These are phyloP conservation scores for Corynorhinus townsendii DNA, from an alignment of 2,113 vertebrate genomes.

Conservation along the genomic window DNA sequence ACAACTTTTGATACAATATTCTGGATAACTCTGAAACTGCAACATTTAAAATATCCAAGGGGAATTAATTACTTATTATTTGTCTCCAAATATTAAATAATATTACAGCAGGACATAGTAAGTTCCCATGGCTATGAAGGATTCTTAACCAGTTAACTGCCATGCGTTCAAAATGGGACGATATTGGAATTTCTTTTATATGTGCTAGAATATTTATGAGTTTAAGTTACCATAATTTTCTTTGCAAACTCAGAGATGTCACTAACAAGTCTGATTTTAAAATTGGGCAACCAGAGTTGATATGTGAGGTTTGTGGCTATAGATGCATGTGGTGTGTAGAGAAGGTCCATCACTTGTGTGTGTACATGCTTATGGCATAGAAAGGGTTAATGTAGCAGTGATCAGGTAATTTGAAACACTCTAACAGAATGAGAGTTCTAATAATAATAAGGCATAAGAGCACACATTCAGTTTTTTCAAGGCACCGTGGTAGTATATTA, in stretches of 20 bases:
- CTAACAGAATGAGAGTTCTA: neutral
- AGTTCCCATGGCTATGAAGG: neutral
- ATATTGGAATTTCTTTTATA: too few species aligned
- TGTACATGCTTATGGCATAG: too few species aligned
- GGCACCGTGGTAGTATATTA: accelerated
- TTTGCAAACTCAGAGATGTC: too few species aligned
- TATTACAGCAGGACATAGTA: neutral
- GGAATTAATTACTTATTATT: neutral
- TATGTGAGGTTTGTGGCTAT: too few species aligned
- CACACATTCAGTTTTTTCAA: neutral
- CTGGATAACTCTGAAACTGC: neutral
- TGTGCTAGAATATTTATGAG: too few species aligned
- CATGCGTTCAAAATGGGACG: too few species aligned
- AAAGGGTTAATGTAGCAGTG: neutral
- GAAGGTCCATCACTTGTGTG: too few species aligned
- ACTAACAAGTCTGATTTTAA: too few species aligned
- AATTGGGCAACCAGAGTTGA: too few species aligned
- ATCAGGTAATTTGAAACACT: neutral
- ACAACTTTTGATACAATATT: neutral
- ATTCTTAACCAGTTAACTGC: neutral
- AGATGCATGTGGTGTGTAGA: too few species aligned
- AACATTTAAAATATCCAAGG: neutral
- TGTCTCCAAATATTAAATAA: neutral
- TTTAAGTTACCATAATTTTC: too few species aligned
- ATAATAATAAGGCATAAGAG: neutral